Evolutionary conservation across 2,888 invertebrate genomes (phyloP), one percentile per base, ranked within the genome.

Genomic region (Pomacea canaliculata): DNA sequence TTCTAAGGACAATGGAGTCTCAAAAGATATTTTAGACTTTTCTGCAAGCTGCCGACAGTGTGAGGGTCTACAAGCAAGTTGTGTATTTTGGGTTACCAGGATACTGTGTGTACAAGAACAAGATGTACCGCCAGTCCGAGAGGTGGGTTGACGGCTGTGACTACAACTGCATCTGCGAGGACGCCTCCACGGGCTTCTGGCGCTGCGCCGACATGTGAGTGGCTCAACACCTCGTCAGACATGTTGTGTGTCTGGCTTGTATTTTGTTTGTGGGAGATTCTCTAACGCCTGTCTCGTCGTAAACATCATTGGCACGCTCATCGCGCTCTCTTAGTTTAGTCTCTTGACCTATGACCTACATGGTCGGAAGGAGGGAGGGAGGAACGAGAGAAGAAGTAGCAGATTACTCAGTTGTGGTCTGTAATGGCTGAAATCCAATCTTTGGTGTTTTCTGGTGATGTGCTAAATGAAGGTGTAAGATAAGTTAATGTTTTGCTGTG

Each of bases 131-230:
- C 3, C 84, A 85, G 74, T 83, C 80, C 46, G 79, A 83, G 27
- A 80, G 67, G 0, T 86, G 86, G 86, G 80, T 81, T 48, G 86
- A 85, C 80, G 86, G 84, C 19, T 86, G 86, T 76, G 69, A 76
- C 27, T 84, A 84, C 76, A 83, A 81, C 71, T 86, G 86, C 79
- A 79, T 80, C 8, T 86, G 86, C 80, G 82, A 83, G 46, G 83
- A 84, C 80, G 83, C 84, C 0, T 76, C 78, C 27, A 81, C 46
- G 23, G 85, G 86, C 70, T 82, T 80, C 74, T 85, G 84, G 79
- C 76, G 78, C 62, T 86, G 85, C 80, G 80, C 79, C 12, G 84
- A 86, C 78, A 84, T 80, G 86, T 85, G 76, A 82, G 82, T 62
- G 10, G 13, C 23, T 10, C 16, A 8, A 23, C 60, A 37, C 37